Percentiles rank a stretch among this genome's conserved stretches.
phyloP scores from a whole-genome alignment of 2,113 vertebrate species.

The Lophius piscatorius region DNA sequence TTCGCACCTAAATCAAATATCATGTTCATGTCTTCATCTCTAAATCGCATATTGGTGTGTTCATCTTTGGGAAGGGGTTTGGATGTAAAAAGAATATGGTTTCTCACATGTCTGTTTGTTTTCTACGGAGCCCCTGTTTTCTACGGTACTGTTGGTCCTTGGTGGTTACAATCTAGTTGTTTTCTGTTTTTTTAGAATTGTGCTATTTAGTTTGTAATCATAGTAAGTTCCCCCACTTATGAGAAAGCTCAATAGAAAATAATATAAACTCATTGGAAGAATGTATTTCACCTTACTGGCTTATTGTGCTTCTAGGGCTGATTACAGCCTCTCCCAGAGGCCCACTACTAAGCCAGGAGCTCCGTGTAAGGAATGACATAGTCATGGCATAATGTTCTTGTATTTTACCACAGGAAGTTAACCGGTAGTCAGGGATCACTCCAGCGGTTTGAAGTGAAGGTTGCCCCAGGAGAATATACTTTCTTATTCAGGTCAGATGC shows the following conservation, averaged over 20 bases:
- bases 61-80: too few relatives aligned
- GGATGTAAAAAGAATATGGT: too few relatives aligned
- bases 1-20: too few relatives aligned
- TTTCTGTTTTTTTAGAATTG: neutral
- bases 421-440: slow-evolving; percentile 39
- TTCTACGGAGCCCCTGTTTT: too few relatives aligned
- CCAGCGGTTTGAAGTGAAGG: slow-evolving; percentile 36
- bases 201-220: neutral
- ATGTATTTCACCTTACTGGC: slow-evolving; percentile 43
- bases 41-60: too few relatives aligned
- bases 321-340: slow-evolving; percentile 62
- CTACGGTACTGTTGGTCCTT: too few relatives aligned
- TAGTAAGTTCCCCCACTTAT: neutral
- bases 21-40: too few relatives aligned
- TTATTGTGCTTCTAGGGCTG: slow-evolving; percentile 49
- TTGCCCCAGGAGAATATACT: slow-evolving; percentile 34
- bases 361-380: slow-evolving; percentile 36
- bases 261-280: slow-evolving; percentile 66
- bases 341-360: slow-evolving; percentile 28
- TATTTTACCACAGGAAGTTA: slow-evolving; percentile 45
- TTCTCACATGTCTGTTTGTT: too few relatives aligned
- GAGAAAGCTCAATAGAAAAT: slow-evolving; percentile 45
- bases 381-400: slow-evolving; percentile 38
- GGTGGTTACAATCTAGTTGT: too few relatives aligned
- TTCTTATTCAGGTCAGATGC: slow-evolving; percentile 52